Conservation (phyloP, 1,140 invertebrate species). For the Eulimnadia texana region DNA sequence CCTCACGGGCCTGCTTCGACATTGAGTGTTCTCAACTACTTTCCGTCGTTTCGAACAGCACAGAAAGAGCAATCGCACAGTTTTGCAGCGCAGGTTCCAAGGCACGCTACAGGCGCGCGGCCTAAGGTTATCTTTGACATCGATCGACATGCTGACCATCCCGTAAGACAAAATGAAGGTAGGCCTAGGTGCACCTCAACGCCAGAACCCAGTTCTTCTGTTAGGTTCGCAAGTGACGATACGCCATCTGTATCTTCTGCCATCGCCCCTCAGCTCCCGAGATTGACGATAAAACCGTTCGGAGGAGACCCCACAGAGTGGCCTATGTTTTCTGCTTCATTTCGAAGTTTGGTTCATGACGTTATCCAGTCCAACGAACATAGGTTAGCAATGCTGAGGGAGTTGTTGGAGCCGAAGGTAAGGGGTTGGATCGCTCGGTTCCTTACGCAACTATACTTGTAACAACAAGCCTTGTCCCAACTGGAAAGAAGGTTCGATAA, state of each 20-base stretch:
- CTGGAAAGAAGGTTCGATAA: background rate
- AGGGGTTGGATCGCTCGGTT: background rate
- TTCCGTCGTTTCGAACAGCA: no score
- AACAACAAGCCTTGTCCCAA: background rate
- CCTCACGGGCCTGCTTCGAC: no score
- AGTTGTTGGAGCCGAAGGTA: background rate
- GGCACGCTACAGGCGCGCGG: no score
- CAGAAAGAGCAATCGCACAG: no score
- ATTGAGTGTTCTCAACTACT: no score
- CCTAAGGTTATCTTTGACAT: no score
- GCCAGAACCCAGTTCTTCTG: background rate
- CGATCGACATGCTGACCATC: no score
- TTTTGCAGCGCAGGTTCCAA: no score
- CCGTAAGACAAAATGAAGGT: no score
- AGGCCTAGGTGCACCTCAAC: background rate
- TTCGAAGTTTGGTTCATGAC: conserved; percentile 7
- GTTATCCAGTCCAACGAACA: background rate
- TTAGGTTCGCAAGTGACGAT: background rate
- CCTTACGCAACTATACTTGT: background rate
- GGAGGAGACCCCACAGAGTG: conserved; percentile 4
- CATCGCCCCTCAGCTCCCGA: background rate
- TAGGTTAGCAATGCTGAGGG: background rate
- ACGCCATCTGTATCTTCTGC: background rate
- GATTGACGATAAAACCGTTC: background rate
- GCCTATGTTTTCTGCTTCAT: conserved; percentile 5